phyloP scores from a whole-genome alignment of 2,888 invertebrate species.

The Falcaria lacertinaria region DNA sequence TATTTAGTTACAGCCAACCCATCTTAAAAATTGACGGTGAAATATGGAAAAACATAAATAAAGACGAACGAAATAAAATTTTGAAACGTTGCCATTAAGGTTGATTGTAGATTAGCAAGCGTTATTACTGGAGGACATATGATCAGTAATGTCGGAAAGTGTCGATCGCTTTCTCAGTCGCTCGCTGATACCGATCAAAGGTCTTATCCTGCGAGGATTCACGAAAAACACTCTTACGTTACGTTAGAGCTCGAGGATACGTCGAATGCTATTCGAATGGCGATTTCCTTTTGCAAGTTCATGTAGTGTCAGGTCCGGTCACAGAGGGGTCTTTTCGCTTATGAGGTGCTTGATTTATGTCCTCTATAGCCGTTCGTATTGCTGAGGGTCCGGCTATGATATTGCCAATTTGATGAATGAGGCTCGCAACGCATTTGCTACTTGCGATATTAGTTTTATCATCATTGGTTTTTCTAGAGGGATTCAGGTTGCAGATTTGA shows the following conservation, averaged over 20 bases:
- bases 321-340: constrained; percentile 44
- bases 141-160: constrained; percentile 57
- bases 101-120: constrained; percentile 28
- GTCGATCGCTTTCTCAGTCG: constrained; percentile 62
- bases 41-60: too few relatives aligned
- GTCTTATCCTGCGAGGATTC: constrained; percentile 47
- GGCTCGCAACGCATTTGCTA: constrained; percentile 13
- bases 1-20: too few relatives aligned
- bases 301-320: constrained; percentile 54
- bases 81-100: constrained; percentile 30
- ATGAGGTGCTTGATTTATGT: constrained; percentile 61
- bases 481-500: neutral
- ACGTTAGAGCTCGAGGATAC: constrained; percentile 39
- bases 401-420: constrained; percentile 52
- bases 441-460: constrained; percentile 14
- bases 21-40: too few relatives aligned
- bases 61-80: constrained; percentile 7
- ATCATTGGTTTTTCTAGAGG: neutral
- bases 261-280: constrained; percentile 49
- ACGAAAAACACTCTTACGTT: constrained; percentile 49
- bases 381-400: constrained; percentile 42
- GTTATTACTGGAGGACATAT: constrained; percentile 34
- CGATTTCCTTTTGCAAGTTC: constrained; percentile 55
- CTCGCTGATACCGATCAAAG: constrained; percentile 64
- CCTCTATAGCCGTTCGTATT: constrained; percentile 36